Evolutionary conservation across 2,113 vertebrate species (phyloP), one percentile per base, ranked within the genome.

Genomic region (Mesembrinibis cayennensis): DNA sequence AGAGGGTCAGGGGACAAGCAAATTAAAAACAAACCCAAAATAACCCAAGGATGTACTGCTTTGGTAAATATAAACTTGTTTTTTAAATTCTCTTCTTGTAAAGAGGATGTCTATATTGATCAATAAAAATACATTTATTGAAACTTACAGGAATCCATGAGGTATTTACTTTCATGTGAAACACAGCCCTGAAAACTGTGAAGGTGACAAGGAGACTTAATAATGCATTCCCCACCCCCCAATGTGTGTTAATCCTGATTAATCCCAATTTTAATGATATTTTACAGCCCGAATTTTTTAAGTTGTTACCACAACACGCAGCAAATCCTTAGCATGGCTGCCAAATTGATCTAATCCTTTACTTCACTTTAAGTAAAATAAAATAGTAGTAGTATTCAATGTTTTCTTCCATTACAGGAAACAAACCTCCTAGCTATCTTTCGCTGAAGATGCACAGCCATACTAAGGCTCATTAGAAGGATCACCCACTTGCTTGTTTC

Each of bases 11-110:
- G 85, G 90, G 94, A 94, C 90, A 95, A 91, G 49, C 38, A 96
- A 96, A 96, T 93, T 90, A 84, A 94, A 97, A 95, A 94, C 93
- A 97, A 95, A 80, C 87, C 66, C 73, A 90, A 97, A 97, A 97
- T 97, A 96, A 95, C 91, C 50, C 38, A 95, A 95, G 95, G 91
- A 96, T 89, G 66, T 93, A 77, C 58, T 87, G 45, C 71, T 89
- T 88, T 89, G 45, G 52, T 94, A 96, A 96, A 94, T 63, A 95
- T 42, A 79, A 91, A 78, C 65, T 90, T 93, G 27, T 59, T 92
- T 59, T 92, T 89, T 74, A 82, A 71, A 81, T 74, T 17, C 9
- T 83, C 3, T 71, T 93, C 53, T 77, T 90, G 40, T 81, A 89
- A 93, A 93, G 49, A 69, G 45, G 38, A 82, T 87, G 13, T 91